A percentile compares a stretch with the other conserved stretches of the same genome.
Conservation (phyloP, 37 sponge, comb jelly and placozoan genomes). For the Ephydatia muelleri region DNA sequence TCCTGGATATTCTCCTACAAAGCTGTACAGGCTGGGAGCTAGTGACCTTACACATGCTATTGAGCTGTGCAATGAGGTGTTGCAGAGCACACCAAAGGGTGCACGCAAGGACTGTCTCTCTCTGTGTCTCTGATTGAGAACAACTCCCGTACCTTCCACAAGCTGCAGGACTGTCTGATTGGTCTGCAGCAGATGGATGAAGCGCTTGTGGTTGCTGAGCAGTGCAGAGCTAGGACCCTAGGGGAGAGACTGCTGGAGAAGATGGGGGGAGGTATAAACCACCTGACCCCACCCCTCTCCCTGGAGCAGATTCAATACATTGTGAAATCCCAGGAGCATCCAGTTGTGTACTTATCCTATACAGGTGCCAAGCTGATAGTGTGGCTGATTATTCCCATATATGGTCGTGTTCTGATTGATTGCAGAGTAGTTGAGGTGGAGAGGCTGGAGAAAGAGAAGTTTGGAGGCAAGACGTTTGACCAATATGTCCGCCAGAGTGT, state of each 20-base stretch:
- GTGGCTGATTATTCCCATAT: conserved; percentile 56
- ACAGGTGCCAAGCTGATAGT: conserved; percentile 55
- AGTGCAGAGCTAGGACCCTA: conserved; percentile 66
- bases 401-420: conserved; percentile 3
- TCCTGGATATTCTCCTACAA: not conserved
- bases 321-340: conserved; percentile 16
- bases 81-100: conserved; percentile 59
- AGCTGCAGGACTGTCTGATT: conserved; percentile 58
- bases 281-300: conserved; percentile 34
- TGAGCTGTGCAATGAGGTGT: conserved; percentile 27
- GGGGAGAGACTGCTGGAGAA: conserved; percentile 63
- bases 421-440: conserved; percentile 39
- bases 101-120: conserved; percentile 38
- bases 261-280: conserved; percentile 1
- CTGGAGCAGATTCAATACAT: conserved; percentile 16
- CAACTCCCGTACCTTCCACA: conserved; percentile 64
- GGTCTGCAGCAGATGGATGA: conserved; percentile 23
- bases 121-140: conserved; percentile 67
- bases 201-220: conserved; percentile 59
- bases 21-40: conserved; percentile 30
- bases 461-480: conserved; percentile 62
- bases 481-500: conserved; percentile 59
- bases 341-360: conserved; percentile 64
- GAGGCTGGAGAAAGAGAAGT: conserved; percentile 39
- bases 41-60: conserved; percentile 51